A percentile compares a stretch with the other conserved stretches of the same genome.
phyloP scores from a whole-genome alignment of 1,140 invertebrate species.

The Oedothorax gibbosus region DNA sequence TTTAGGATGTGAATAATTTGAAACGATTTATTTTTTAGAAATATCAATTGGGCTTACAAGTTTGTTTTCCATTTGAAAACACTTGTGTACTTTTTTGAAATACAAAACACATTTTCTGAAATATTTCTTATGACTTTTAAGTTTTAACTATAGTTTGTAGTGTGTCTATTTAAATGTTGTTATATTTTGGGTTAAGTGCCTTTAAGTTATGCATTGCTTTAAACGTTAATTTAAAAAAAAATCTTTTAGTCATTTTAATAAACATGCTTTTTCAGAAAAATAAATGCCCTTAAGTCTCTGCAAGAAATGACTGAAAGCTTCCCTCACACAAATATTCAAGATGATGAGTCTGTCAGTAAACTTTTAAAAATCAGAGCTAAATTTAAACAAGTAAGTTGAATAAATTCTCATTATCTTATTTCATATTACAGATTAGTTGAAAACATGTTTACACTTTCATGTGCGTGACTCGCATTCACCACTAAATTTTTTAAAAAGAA shows the following conservation, averaged over 20 bases:
- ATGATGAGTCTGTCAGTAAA: conserved; percentile 63
- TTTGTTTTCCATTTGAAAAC: no score
- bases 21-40: no score
- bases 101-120: no score
- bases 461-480: no score
- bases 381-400: conserved; percentile 61
- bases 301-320: conserved; percentile 65
- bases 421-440: not conserved
- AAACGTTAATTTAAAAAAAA: not conserved
- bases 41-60: no score
- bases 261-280: conserved; percentile 58
- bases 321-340: conserved; percentile 64
- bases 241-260: not conserved
- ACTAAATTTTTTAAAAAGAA: not conserved
- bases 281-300: conserved; percentile 63
- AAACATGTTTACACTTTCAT: no score
- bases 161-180: not conserved
- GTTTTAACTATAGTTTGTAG: no score
- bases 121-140: no score
- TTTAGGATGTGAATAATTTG: no score
- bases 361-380: conserved; percentile 63
- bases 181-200: not conserved
- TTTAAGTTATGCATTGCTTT: not conserved
- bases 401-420: not conserved
- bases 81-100: no score